Conservation (phyloP, 2,888 invertebrate genomes). For the Parapristionchus giblindavisi region DNA sequence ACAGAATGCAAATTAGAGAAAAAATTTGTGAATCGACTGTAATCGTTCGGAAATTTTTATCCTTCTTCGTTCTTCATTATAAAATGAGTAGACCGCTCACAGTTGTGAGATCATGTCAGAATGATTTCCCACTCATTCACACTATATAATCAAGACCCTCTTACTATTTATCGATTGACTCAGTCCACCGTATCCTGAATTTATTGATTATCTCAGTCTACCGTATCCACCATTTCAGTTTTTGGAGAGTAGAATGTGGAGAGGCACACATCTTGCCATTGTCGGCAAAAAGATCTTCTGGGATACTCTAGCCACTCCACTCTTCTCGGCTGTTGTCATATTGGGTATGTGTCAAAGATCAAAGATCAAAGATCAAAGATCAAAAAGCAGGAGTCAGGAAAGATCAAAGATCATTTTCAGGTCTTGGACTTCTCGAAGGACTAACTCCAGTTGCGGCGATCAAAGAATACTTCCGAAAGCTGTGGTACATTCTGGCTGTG, state of each 20-base stretch:
- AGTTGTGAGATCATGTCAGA: too few species aligned
- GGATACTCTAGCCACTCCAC: conserved; percentile 26
- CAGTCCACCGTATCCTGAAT: too few species aligned
- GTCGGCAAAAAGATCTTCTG: conserved; percentile 23
- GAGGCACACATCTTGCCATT: not conserved
- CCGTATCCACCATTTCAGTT: too few species aligned
- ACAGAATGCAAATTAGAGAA: not conserved
- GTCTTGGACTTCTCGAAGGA: conserved; percentile 9
- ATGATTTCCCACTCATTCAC: too few species aligned
- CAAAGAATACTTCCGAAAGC: conserved; percentile 7
- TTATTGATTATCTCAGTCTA: too few species aligned
- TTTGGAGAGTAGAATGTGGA: not conserved
- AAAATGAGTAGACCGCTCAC: too few species aligned
- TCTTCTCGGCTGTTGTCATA: conserved; percentile 24
- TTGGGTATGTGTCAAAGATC: not conserved
- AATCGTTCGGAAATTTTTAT: not conserved
- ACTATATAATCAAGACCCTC: too few species aligned
- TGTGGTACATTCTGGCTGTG: conserved; percentile 10
- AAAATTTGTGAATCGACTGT: too few species aligned
- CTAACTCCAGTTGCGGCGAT: not conserved
- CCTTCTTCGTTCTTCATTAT: not conserved
- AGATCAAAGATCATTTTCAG: not conserved
- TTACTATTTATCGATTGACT: too few species aligned
- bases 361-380: not conserved
- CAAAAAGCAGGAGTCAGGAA: not conserved